phyloP scores from a whole-genome alignment of 2,113 vertebrate genomes.

The Poeciliopsis retropinna region DNA sequence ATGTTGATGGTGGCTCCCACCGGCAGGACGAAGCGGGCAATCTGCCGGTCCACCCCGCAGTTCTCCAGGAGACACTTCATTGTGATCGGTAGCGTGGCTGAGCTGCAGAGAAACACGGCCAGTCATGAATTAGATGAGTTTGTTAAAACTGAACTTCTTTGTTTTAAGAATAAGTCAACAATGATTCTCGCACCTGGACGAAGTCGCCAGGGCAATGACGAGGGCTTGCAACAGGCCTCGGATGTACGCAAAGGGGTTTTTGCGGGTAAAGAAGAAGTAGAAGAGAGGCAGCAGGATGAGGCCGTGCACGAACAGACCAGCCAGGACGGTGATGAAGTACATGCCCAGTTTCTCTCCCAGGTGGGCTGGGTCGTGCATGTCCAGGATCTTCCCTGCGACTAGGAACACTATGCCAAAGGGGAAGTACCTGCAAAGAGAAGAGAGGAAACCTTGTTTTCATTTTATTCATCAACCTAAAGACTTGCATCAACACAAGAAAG shows the following conservation, averaged over 20 bases:
- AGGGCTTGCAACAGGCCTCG: conserved; percentile 87
- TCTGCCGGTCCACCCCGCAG: conserved; percentile 85
- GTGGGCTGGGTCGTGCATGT: conserved; percentile 85
- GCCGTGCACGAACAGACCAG: conserved; percentile 84
- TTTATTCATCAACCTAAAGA: not conserved
- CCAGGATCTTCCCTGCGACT: conserved; percentile 90
- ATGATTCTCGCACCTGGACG: conserved; percentile 58
- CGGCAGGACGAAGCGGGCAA: conserved; percentile 87
- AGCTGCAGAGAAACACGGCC: conserved; percentile 73
- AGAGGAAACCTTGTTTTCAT: not conserved
- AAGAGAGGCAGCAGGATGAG: conserved; percentile 84
- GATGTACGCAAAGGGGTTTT: conserved; percentile 87
- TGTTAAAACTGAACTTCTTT: not conserved
- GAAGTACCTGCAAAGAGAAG: conserved; percentile 84
- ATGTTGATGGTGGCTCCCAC: conserved; percentile 92
- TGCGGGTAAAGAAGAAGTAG: conserved; percentile 83
- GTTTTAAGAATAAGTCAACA: not conserved
- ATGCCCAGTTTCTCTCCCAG: conserved; percentile 87
- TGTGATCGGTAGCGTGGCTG: conserved; percentile 90
- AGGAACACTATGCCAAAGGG: conserved; percentile 92
- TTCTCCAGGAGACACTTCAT: conserved; percentile 93
- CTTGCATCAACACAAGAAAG: not conserved
- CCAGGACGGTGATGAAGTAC: conserved; percentile 86
- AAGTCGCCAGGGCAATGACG: conserved; percentile 83
- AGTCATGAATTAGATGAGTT: not conserved